Percentiles rank a stretch among this genome's conserved stretches.
phyloP scores from a whole-genome alignment of 37 sponge, comb jelly and placozoan species.

The Halisarca cf. caerulea region DNA sequence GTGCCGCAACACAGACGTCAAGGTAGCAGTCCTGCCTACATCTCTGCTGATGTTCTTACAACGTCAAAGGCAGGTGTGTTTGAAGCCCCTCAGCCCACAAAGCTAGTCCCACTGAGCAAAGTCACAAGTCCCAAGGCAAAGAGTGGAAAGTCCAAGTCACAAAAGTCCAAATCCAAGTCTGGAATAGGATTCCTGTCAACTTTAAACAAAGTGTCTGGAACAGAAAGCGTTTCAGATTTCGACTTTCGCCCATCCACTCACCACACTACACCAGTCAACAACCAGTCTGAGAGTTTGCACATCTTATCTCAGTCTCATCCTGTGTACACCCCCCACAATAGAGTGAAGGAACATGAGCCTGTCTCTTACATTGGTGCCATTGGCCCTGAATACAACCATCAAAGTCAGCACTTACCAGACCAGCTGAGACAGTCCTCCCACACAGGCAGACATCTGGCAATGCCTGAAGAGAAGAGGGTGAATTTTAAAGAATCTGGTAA shows the following conservation, averaged over 20 bases:
- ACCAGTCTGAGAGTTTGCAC: neutral
- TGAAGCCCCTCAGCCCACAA: neutral
- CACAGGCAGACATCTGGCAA: too few relatives aligned
- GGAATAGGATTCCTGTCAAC: neutral
- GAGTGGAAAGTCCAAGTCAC: conserved; percentile 83
- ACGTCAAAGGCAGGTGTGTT: neutral
- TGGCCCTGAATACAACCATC: neutral
- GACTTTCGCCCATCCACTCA: conserved; percentile 14
- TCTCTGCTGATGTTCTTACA: neutral
- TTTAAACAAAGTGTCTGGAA: conserved; percentile 14
- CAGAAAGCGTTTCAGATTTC: conserved; percentile 29
- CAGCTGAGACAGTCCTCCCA: neutral
- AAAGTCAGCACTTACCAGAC: neutral
- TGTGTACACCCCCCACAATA: neutral
- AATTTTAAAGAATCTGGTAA: neutral
- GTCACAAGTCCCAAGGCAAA: neutral
- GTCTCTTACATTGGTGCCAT: conserved; percentile 17
- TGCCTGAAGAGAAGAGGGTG: neutral
- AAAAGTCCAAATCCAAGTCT: conserved; percentile 56
- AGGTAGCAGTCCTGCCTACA: conserved; percentile 15
- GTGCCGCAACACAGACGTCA: neutral
- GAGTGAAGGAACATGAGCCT: neutral
- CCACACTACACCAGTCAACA: neutral
- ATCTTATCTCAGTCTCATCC: neutral
- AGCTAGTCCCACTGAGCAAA: neutral